phyloP scores from a whole-genome alignment of 2,888 invertebrate genomes.

The Nephrotoma flavescens region DNA sequence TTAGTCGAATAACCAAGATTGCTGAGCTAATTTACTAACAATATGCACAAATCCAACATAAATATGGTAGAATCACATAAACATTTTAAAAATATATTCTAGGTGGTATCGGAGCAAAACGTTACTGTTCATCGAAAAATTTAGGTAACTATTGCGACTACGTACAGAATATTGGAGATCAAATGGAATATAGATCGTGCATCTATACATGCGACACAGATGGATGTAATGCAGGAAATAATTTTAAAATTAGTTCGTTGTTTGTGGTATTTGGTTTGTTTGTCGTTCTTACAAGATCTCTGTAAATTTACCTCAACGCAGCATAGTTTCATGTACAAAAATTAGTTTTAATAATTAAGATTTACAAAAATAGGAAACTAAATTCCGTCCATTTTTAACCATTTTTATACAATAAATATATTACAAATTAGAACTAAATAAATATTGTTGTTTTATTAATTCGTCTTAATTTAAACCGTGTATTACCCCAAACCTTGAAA shows the following conservation, averaged over 20 bases:
- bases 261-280: background rate
- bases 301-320: background rate
- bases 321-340: background rate
- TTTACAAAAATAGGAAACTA: background rate
- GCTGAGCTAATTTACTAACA: background rate
- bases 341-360: background rate
- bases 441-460: background rate
- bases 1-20: background rate
- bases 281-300: background rate
- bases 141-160: constrained; percentile 83
- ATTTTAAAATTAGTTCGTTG: background rate
- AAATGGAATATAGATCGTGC: constrained; percentile 70
- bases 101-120: constrained; percentile 80
- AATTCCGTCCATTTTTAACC: background rate
- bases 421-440: background rate
- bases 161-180: constrained; percentile 73
- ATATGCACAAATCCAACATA: background rate
- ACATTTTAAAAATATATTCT: constrained; percentile 15
- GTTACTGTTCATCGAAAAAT: constrained; percentile 75
- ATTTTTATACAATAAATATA: background rate
- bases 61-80: background rate
- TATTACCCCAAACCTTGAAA: too few relatives aligned
- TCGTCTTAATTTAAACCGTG: background rate
- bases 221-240: constrained; percentile 58
- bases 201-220: constrained; percentile 71